phyloP scores from a whole-genome alignment of 2,888 invertebrate genomes.

The Metacarcinus magister region DNA sequence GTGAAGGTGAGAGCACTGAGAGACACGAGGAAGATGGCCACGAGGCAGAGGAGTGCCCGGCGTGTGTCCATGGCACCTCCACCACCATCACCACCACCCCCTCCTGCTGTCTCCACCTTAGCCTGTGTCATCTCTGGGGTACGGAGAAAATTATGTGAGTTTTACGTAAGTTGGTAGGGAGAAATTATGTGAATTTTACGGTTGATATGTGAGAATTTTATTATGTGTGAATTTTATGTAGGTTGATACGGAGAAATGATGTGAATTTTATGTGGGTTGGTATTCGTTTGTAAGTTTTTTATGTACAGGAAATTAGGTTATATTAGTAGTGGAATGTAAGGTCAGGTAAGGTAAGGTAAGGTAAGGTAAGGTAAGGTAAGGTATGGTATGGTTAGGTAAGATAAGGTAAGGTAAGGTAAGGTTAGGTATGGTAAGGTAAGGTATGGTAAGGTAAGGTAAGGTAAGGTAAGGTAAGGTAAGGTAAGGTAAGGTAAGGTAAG shows the following conservation, averaged over 20 bases:
- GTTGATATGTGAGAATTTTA: no score
- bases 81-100: conserved; percentile 1
- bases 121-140: conserved; percentile 65
- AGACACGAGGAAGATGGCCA: conserved; percentile 80
- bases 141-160: background rate
- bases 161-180: no score
- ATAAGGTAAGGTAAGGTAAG: background rate
- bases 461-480: no score
- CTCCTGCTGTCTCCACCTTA: conserved; percentile 38
- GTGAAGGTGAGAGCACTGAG: conserved; percentile 79
- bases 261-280: no score
- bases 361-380: no score
- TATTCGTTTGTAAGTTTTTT: no score
- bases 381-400: no score
- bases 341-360: background rate
- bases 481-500: no score
- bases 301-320: no score
- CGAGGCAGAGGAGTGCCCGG: conserved; percentile 78
- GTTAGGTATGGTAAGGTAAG: background rate
- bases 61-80: conserved; percentile 71
- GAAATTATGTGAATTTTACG: no score
- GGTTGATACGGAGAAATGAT: no score
- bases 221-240: no score
- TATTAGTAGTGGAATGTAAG: background rate
- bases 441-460: background rate